Conservation (phyloP, 1,140 invertebrate species). For the Euborellia annulipes region DNA sequence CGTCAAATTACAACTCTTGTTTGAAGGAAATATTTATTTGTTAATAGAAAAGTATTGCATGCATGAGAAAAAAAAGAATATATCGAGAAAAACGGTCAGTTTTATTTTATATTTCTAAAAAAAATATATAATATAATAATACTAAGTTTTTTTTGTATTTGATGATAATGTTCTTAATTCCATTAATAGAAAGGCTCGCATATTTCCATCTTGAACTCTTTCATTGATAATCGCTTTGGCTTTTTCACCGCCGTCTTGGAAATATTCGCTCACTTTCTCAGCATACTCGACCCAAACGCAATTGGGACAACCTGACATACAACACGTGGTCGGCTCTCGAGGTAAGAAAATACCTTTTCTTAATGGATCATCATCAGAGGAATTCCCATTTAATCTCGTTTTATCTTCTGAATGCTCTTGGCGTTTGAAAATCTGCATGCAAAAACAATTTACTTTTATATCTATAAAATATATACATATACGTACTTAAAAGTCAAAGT, state of each 20-base stretch:
- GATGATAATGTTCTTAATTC: conserved; percentile 40
- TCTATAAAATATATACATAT: neutral
- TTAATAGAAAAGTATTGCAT: too few species aligned
- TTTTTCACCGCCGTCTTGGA: conserved; percentile 44
- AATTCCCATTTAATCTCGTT: neutral
- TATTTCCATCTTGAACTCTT: conserved; percentile 61
- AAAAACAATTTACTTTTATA: neutral
- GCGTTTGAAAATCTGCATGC: neutral
- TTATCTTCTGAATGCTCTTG: neutral
- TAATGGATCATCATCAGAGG: neutral
- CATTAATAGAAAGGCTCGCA: conserved; percentile 59
- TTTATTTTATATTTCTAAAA: too few species aligned
- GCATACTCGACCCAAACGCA: conserved; percentile 93
- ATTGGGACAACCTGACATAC: conserved; percentile 84
- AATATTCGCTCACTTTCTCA: conserved; percentile 52
- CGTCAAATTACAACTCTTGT: too few species aligned
- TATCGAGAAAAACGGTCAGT: too few species aligned
- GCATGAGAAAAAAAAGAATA: too few species aligned
- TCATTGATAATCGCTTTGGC: conserved; percentile 57
- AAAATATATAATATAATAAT: too few species aligned
- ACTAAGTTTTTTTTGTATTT: too few species aligned
- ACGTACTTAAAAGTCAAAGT: neutral
- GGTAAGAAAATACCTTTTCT: conserved; percentile 25
- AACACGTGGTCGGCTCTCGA: conserved; percentile 65
- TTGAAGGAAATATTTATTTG: too few species aligned